Evolutionary conservation across 2,888 invertebrate species (phyloP).

Genomic region (Erpobdella octoculata): DNA sequence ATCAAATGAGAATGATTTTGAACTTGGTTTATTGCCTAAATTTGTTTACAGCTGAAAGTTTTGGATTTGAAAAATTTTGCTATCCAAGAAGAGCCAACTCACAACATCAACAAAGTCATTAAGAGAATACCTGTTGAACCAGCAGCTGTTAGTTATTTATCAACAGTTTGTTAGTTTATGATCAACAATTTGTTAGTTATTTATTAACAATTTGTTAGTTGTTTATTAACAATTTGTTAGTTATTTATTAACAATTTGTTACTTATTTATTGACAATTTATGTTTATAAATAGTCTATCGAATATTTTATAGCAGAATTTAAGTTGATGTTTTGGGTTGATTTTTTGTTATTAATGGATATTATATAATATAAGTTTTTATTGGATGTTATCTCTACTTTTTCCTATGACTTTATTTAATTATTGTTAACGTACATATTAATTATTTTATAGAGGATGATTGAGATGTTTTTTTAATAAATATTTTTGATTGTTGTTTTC

Average conservation of each 20-base stretch:
- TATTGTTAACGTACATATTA: no score
- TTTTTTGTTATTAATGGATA: no score
- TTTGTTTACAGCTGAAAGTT: conserved; percentile 23
- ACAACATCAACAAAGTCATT: conserved; percentile 10
- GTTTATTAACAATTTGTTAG: background rate
- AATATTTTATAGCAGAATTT: no score
- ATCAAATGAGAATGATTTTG: no score
- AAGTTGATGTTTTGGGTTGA: no score
- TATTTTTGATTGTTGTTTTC: background rate
- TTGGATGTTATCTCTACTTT: no score
- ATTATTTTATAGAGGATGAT: no score
- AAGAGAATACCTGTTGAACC: background rate
- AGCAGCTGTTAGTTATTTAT: background rate
- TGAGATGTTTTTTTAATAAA: background rate
- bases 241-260: background rate
- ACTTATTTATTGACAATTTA: background rate
- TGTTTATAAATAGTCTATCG: no score
- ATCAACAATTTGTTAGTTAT: background rate
- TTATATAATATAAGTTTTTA: no score
- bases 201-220: background rate
- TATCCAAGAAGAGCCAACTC: conserved; percentile 25
- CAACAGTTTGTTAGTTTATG: background rate
- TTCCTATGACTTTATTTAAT: no score
- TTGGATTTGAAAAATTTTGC: conserved; percentile 26
- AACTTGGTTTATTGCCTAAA: no score